Conservation (phyloP, 2,888 invertebrate genomes). For the Allygus modestus region DNA sequence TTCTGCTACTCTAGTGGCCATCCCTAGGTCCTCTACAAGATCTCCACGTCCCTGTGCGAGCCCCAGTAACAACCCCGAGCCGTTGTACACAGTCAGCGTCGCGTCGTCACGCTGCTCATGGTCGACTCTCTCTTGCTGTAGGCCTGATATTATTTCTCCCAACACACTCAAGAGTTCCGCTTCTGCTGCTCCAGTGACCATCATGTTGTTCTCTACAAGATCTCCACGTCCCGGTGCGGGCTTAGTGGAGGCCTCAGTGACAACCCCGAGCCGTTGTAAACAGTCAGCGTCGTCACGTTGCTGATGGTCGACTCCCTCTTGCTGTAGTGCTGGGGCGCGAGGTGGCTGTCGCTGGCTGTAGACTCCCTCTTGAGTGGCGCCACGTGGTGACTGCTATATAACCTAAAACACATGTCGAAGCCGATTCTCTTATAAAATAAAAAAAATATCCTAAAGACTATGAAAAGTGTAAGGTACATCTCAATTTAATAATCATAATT, state of each 20-base stretch:
- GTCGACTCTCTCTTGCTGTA: constrained; percentile 60
- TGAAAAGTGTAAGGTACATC: neutral
- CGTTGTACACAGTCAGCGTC: constrained; percentile 58
- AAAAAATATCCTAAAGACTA: neutral
- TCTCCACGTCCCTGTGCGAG: constrained; percentile 51
- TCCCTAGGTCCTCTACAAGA: neutral
- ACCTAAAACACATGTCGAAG: constrained; percentile 48
- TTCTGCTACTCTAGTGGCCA: neutral
- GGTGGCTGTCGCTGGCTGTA: constrained; percentile 35
- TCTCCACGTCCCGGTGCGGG: constrained; percentile 50
- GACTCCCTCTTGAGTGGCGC: constrained; percentile 40
- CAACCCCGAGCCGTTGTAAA: constrained; percentile 55
- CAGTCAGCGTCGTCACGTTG: constrained; percentile 57
- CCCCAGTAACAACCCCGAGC: constrained; percentile 43
- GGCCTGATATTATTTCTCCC: too few species aligned
- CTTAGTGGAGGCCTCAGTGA: constrained; percentile 51
- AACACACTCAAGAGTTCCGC: too few species aligned
- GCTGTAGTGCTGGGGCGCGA: constrained; percentile 54
- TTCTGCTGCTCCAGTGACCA: neutral
- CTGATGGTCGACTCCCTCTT: constrained; percentile 60
- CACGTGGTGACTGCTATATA: constrained; percentile 60
- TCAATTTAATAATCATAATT: too few species aligned
- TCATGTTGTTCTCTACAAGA: neutral
- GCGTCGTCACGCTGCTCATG: constrained; percentile 58
- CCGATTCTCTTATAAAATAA: neutral